These are phyloP conservation scores for Drosophila serrata DNA, from an alignment of 1,140 invertebrate genomes.

Conservation along the genomic window DNA sequence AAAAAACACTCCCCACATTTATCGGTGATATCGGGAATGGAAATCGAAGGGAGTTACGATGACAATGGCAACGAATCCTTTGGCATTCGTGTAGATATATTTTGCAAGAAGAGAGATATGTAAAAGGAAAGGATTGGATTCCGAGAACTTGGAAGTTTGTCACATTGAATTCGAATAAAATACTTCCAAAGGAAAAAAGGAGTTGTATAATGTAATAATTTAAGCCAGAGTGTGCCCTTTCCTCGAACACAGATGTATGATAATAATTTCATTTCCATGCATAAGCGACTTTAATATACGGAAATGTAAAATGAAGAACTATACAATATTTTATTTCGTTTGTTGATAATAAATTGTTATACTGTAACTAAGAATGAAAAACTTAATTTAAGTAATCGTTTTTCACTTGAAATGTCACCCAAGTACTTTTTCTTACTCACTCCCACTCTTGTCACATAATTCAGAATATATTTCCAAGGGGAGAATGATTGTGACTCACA, in stretches of 20 bases:
- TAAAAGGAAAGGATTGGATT: constrained; percentile 17
- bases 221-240: neutral
- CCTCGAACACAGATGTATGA: neutral
- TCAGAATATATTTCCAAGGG: constrained; percentile 11
- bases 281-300: fast-evolving
- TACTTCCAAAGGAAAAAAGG: neutral
- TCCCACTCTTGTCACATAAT: constrained; percentile 21
- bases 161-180: constrained; percentile 25
- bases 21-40: constrained; percentile 13
- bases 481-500: neutral
- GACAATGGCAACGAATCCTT: constrained; percentile 43
- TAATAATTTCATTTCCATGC: neutral
- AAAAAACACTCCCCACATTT: constrained; percentile 7
- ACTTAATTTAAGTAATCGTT: neutral
- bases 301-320: neutral
- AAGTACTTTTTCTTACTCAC: neutral
- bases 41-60: constrained; percentile 38
- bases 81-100: constrained; percentile 45
- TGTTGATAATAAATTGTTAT: neutral
- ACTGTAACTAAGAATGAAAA: neutral
- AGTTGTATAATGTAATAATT: constrained; percentile 27
- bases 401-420: neutral
- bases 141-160: constrained; percentile 17
- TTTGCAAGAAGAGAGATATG: constrained; percentile 13
- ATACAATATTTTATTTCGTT: no score